Conservation (phyloP, 2,888 invertebrate genomes). For the Steinernema hermaphroditum region DNA sequence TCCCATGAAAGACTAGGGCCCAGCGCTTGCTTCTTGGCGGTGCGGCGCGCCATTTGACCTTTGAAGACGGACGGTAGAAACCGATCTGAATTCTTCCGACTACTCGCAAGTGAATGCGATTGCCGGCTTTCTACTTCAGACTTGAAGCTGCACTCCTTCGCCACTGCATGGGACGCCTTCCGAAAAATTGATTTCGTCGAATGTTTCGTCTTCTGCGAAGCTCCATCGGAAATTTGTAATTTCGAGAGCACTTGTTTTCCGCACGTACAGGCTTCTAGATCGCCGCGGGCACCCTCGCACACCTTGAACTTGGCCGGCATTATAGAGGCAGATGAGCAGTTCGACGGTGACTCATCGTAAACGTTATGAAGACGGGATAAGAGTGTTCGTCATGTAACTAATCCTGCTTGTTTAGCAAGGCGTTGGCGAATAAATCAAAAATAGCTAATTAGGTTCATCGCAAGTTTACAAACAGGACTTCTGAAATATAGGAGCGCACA, state of each 20-base stretch:
- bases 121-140: background rate
- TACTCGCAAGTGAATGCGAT: background rate
- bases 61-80: background rate
- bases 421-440: no score
- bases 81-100: background rate
- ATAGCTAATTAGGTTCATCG: no score
- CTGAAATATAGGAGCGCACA: no score
- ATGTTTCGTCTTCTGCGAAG: background rate
- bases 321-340: background rate
- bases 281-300: background rate
- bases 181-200: constrained; percentile 5
- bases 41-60: background rate
- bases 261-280: background rate
- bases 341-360: background rate
- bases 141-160: background rate
- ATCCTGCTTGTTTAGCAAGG: no score
- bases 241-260: background rate
- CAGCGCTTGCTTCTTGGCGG: constrained; percentile 49
- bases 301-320: background rate
- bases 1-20: constrained; percentile 64
- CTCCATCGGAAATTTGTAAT: background rate
- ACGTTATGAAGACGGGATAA: background rate
- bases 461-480: no score
- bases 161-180: background rate
- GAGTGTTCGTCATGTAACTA: no score